These are phyloP conservation scores for Paradisaea rubra DNA, from an alignment of 2,113 vertebrate species.

Conservation along the genomic window DNA sequence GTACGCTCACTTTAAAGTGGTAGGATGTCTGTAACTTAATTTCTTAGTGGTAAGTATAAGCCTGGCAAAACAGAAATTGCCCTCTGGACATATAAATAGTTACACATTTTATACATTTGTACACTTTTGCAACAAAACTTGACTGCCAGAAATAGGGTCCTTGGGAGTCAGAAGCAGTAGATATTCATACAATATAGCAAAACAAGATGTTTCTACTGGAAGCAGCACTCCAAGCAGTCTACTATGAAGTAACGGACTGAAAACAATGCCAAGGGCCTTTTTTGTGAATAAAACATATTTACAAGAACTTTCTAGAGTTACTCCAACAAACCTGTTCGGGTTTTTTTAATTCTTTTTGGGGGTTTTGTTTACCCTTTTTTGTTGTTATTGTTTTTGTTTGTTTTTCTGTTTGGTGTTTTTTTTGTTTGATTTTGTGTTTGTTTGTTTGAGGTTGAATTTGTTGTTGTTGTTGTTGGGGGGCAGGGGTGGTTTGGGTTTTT, in stretches of 20 bases:
- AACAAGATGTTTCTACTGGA: neutral
- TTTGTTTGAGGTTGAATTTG: neutral
- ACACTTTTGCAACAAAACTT: neutral
- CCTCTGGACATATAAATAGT: neutral
- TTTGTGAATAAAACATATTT: neutral
- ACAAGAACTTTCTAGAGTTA: neutral
- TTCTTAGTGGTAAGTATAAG: neutral
- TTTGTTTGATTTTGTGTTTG: neutral
- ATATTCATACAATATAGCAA: neutral
- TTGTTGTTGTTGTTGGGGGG: neutral
- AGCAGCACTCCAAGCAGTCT: neutral
- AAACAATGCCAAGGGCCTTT: neutral
- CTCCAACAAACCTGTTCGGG: accelerated
- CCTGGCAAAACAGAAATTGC: neutral
- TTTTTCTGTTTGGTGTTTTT: too few species aligned
- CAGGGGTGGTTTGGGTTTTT: too few species aligned
- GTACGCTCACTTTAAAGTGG: neutral
- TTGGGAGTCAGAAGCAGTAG: neutral
- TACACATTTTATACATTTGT: neutral
- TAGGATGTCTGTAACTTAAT: neutral
- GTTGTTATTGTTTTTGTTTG: neutral
- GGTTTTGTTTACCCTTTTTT: neutral
- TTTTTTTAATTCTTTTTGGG: too few species aligned
- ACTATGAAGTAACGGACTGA: neutral
- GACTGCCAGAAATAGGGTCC: neutral